Evolutionary conservation across 2,113 vertebrate genomes (phyloP).

Genomic region (Nothocercus nigrocapillus): DNA sequence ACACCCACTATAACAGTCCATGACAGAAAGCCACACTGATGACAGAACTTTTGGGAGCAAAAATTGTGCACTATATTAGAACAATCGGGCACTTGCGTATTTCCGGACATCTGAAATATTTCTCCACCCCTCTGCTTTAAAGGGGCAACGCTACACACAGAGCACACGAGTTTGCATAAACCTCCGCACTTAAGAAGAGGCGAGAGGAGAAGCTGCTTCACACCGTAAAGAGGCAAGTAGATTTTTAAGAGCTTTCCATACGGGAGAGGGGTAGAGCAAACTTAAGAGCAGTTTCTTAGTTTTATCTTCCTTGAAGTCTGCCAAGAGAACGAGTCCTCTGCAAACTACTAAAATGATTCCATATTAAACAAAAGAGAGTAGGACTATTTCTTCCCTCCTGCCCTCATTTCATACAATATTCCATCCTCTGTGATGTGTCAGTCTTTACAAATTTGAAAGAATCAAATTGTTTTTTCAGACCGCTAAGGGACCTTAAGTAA

Average conservation of each 20-base stretch:
- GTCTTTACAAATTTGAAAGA: neutral
- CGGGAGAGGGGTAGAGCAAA: neutral
- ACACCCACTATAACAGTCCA: no score
- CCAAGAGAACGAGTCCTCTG: accelerated
- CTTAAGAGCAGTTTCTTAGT: no score
- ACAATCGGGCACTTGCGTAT: no score
- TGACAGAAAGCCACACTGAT: accelerated
- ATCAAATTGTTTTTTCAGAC: neutral
- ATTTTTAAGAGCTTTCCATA: neutral
- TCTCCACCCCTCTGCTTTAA: neutral
- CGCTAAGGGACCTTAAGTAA: neutral
- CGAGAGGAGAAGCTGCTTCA: neutral
- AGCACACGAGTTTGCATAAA: accelerated
- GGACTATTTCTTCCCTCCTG: no score
- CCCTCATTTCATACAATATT: accelerated
- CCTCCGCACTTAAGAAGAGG: accelerated
- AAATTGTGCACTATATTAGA: no score
- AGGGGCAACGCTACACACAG: accelerated
- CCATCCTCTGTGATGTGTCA: no score
- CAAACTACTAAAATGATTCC: neutral
- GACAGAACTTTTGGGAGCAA: neutral
- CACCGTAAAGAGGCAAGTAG: neutral
- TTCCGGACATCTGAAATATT: neutral
- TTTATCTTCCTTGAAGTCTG: neutral
- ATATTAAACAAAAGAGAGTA: accelerated